Percentiles rank a stretch among this genome's conserved stretches.
Evolutionary conservation across 2,113 vertebrate genomes (phyloP).

Genomic region (Phasianus colchicus): DNA sequence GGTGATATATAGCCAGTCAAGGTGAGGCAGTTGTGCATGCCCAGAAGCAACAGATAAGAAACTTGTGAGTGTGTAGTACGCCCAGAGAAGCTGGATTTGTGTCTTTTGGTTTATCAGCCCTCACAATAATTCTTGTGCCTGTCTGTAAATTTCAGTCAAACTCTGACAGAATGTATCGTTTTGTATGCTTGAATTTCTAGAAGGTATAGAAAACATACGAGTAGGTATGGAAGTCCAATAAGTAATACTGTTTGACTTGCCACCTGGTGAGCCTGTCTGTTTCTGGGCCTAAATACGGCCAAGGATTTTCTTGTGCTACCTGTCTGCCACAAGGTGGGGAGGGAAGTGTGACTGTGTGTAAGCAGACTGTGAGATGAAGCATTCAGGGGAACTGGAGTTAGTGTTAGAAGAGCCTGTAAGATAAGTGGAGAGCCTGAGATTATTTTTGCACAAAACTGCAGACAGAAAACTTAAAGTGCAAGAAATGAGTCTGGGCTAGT

Average conservation of each 20-base stretch:
- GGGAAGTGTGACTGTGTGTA: neutral
- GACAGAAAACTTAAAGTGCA: neutral
- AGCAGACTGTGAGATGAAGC: neutral
- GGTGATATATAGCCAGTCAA: fast-evolving
- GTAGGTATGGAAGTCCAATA: neutral
- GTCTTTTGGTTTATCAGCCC: neutral
- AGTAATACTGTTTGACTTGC: neutral
- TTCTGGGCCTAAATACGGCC: neutral
- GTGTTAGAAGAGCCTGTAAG: neutral
- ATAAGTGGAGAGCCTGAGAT: neutral
- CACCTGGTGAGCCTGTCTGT: neutral
- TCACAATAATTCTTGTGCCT: neutral
- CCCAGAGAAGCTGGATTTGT: neutral
- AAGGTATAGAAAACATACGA: neutral
- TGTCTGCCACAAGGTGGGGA: neutral
- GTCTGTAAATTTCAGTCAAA: neutral
- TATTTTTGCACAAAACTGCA: neutral
- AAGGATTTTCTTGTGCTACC: neutral
- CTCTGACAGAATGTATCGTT: neutral
- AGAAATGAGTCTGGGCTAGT: neutral
- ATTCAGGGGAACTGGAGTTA: neutral
- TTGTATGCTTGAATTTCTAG: neutral
- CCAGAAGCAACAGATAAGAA: neutral
- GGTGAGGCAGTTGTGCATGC: neutral
- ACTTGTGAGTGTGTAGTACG: neutral